Base-by-base conservation (phyloP, 92 coral and sea anemone species). In the Epizoanthus ramosus region DNA sequence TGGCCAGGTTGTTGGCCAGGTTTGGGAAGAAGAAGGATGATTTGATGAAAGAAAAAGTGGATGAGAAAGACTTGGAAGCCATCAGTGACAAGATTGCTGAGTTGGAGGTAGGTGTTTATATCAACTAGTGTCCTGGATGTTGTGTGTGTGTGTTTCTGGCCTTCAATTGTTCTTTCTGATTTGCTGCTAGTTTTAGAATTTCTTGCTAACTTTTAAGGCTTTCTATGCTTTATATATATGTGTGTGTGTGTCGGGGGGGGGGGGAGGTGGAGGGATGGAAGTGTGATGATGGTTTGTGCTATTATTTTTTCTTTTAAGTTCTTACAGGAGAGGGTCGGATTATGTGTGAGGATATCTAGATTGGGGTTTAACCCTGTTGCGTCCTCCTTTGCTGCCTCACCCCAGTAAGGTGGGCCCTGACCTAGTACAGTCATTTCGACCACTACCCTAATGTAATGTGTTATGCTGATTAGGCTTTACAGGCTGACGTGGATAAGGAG, bases 21-120 rank as follows among this genome's bases (percentile, higher is more conserved):
- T 81, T 96, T n/a, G 95, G 91, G 52, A 94, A 89, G 70, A 91
- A 92, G 45, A 91, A 87, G 73, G 93, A 89, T 4, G 87, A 89
- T 33, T 77, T 94, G 76, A 73, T 84, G 5, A 81, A 86, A 43
- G 85, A 84, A 2, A 76, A 92, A 73, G 89, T 86, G 60, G 95
- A 96, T 82, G 88, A 94, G 66, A 96, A 83, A 1, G 90, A 94
- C 79, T 76, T 81, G 61, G 81, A 82, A 60, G 97, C 94, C 23
- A 82, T 93, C 50, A 74, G 80, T 24, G 68, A 88, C 64, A 88
- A 92, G 79, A 84, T 93, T 41, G 85, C 85, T 57, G 94, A 94
- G 64, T 90, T 96, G 56, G 94, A 96, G 95, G 99, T 89, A 35
- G 81, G 88, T 3, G 33, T 52, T 63, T 28, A 68, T 15, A 72